Evolutionary conservation across 2,888 invertebrate species (phyloP).

Genomic region (Chromoteleia sp.): DNA sequence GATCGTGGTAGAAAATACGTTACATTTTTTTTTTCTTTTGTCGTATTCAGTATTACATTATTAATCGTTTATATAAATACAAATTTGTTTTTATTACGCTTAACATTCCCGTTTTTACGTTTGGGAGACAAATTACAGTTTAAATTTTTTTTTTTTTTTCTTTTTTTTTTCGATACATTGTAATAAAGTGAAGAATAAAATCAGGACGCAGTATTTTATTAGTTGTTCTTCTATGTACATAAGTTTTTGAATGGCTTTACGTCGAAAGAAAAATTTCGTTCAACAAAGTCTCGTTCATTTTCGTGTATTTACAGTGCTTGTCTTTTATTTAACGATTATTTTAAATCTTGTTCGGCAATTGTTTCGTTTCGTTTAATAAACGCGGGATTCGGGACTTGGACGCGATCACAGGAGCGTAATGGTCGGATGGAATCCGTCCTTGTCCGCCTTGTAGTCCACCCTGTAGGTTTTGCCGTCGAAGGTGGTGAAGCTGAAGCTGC

Average conservation of each 20-base stretch:
- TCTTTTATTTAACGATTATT: slow-evolving; percentile 1
- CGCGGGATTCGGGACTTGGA: not conserved
- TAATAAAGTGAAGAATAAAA: slow-evolving; percentile 18
- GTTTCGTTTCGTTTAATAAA: slow-evolving; percentile 5
- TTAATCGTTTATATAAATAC: slow-evolving; percentile 2
- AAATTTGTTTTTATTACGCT: slow-evolving; percentile 15
- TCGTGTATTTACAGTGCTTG: slow-evolving; percentile 35
- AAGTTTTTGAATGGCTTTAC: not conserved
- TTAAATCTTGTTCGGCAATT: slow-evolving; percentile 2
- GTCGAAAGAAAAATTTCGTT: not conserved
- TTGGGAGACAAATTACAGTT: slow-evolving; percentile 6
- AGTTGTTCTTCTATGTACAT: not conserved
- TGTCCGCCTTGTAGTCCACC: slow-evolving; percentile 83
- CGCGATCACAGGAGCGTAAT: slow-evolving; percentile 76
- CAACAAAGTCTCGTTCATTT: slow-evolving; percentile 30
- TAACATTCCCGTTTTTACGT: slow-evolving; percentile 33
- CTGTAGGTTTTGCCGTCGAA: slow-evolving; percentile 82
- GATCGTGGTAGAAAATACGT: too few species aligned
- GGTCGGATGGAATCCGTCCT: slow-evolving; percentile 82
- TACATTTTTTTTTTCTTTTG: slow-evolving; percentile 19
- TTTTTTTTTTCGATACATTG: slow-evolving; percentile 12
- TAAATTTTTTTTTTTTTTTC: not conserved
- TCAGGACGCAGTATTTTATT: not conserved
- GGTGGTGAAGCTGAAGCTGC: slow-evolving; percentile 80
- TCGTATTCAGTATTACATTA: slow-evolving; percentile 6